Evolutionary conservation across 2,888 invertebrate genomes (phyloP).

Genomic region (Trachelus troglodyta): DNA sequence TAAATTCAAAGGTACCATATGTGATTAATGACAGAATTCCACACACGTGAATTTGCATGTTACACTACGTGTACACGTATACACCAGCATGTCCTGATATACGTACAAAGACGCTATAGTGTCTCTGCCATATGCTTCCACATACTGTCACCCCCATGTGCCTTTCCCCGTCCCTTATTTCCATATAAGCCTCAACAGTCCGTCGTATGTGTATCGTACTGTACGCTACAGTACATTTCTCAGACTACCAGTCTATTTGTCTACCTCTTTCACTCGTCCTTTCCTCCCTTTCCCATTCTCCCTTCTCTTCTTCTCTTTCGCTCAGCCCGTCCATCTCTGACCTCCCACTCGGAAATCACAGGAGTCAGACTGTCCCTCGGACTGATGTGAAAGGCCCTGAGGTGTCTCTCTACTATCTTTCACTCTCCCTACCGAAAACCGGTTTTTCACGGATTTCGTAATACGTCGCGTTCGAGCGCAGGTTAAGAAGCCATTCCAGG

Average conservation of each 20-base stretch:
- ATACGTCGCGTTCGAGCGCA: background rate
- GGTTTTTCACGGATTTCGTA: constrained; percentile 5
- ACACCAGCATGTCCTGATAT: background rate
- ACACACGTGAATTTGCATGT: background rate
- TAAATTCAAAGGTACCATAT: background rate
- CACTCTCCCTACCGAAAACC: constrained; percentile 3
- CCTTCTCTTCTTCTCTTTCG: too few relatives aligned
- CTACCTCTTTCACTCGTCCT: background rate
- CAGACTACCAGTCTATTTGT: background rate
- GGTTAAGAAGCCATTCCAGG: background rate
- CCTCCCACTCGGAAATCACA: background rate
- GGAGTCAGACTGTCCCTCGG: background rate
- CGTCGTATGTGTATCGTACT: too few relatives aligned
- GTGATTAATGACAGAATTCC: background rate
- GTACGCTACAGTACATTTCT: background rate
- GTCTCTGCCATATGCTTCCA: background rate
- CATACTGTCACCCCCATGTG: background rate
- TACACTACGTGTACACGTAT: background rate
- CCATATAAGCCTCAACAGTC: background rate
- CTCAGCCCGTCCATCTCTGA: background rate
- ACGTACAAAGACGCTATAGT: background rate
- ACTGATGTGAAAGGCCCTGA: background rate
- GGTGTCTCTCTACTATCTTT: background rate
- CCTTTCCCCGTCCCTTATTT: background rate
- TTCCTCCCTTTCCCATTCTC: too few relatives aligned